A percentile compares a stretch with the other conserved stretches of the same genome.
These are phyloP conservation scores for Actenoides lindsayi DNA, from an alignment of 2,113 vertebrate genomes.

Conservation along the genomic window DNA sequence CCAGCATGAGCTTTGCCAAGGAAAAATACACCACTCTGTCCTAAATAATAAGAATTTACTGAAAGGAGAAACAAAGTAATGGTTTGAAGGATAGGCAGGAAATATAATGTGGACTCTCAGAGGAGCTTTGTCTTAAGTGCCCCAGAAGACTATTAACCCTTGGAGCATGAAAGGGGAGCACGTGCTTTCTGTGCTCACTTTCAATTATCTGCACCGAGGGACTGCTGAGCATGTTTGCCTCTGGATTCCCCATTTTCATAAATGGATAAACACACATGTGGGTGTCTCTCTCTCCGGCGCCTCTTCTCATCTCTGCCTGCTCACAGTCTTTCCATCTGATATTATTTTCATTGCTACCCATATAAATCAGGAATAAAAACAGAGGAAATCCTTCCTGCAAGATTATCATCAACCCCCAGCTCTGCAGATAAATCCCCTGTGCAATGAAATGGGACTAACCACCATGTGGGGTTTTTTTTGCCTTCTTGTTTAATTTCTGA, in stretches of 20 bases:
- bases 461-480: not conserved
- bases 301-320: not conserved
- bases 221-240: not conserved
- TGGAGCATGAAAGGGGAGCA: not conserved
- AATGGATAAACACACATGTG: not conserved
- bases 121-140: not conserved
- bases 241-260: constrained; percentile 15
- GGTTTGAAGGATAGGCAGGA: not conserved
- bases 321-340: not conserved
- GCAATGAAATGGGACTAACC: not conserved
- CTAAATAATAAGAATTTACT: constrained; percentile 40
- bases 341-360: not conserved
- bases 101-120: not conserved
- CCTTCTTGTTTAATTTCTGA: constrained; percentile 44
- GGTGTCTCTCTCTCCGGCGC: not conserved
- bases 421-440: not conserved
- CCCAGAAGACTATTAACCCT: constrained; percentile 43
- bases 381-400: not conserved
- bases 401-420: not conserved
- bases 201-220: constrained; percentile 9
- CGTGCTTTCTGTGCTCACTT: not conserved
- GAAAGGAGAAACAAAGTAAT: constrained; percentile 22
- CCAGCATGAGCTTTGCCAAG: not conserved
- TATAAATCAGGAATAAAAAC: not conserved
- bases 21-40: not conserved